phyloP scores from a whole-genome alignment of 1,140 invertebrate genomes.

The Zaprionus africanus region DNA sequence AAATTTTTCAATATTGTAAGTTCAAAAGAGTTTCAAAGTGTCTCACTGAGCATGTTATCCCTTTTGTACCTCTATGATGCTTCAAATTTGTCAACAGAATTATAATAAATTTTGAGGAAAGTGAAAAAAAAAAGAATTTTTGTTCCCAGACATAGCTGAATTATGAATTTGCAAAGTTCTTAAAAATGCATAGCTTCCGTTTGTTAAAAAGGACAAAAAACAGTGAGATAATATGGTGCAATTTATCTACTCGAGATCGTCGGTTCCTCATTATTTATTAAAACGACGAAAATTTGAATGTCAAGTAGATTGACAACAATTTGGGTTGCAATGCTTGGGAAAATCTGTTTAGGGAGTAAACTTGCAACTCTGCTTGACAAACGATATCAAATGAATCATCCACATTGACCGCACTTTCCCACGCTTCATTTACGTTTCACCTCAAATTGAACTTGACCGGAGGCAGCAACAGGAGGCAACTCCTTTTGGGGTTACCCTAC shows the following conservation, averaged over 20 bases:
- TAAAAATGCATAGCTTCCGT: not conserved
- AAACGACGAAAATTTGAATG: not conserved
- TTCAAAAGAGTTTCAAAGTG: no score
- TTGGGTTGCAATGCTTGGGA: not conserved
- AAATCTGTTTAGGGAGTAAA: not conserved
- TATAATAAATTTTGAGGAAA: not conserved
- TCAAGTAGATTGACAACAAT: slow-evolving; percentile 22
- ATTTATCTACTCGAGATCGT: not conserved
- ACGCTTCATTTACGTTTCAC: not conserved
- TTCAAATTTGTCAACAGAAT: not conserved
- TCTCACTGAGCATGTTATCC: no score
- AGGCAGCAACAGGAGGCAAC: not conserved
- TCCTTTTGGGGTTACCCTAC: slow-evolving; percentile 16
- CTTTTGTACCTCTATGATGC: no score
- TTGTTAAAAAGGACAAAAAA: not conserved
- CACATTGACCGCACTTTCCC: slow-evolving; percentile 4
- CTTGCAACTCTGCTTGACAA: slow-evolving; percentile 29
- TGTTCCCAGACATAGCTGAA: not conserved
- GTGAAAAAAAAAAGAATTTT: not conserved
- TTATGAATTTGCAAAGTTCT: not conserved
- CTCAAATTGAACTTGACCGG: slow-evolving; percentile 32
- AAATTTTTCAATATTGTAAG: no score
- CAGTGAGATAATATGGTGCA: not conserved
- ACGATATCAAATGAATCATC: slow-evolving; percentile 39
- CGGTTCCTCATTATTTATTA: slow-evolving; percentile 11